Conservation (phyloP, 2,797 vertebrate genomes). For the Chelidonichthys spinosus region DNA sequence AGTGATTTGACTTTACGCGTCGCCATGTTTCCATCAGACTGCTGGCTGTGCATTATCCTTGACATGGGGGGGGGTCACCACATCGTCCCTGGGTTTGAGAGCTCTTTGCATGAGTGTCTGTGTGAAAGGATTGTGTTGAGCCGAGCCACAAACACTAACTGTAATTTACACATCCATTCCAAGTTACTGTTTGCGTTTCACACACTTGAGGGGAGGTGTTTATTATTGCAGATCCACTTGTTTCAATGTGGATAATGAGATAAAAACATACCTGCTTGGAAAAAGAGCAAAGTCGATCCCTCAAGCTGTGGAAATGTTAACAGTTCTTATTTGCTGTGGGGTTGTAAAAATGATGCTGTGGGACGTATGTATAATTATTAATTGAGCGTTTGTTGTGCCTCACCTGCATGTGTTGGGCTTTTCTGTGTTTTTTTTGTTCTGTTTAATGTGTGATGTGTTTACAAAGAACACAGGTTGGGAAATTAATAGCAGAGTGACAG, state of each 20-base stretch:
- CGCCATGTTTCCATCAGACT: too few species aligned
- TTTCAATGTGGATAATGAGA: not conserved
- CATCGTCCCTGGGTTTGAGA: slow-evolving; percentile 36
- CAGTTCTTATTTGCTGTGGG: not conserved
- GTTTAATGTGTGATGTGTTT: slow-evolving; percentile 13
- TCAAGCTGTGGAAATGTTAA: slow-evolving; percentile 19
- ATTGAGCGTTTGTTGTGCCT: slow-evolving; percentile 24
- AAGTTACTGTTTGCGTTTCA: slow-evolving; percentile 24
- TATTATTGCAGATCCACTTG: not conserved
- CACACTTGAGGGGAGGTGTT: not conserved
- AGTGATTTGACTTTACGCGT: not conserved
- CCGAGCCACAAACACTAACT: slow-evolving; percentile 35
- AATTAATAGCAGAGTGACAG: not conserved
- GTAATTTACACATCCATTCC: slow-evolving; percentile 14
- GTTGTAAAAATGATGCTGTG: slow-evolving; percentile 16
- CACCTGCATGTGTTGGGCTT: slow-evolving; percentile 61
- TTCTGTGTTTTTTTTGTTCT: slow-evolving; percentile 9
- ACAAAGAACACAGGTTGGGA: not conserved
- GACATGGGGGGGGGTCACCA: slow-evolving; percentile 8
- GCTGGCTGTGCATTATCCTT: slow-evolving; percentile 5
- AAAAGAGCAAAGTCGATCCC: slow-evolving; percentile 5
- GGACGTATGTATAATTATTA: slow-evolving; percentile 17
- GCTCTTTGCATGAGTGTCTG: slow-evolving; percentile 62
- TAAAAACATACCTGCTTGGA: not conserved
- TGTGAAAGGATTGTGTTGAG: slow-evolving; percentile 44